Conservation (phyloP, 92 coral and sea anemone genomes). For the Phymanthus crucifer region DNA sequence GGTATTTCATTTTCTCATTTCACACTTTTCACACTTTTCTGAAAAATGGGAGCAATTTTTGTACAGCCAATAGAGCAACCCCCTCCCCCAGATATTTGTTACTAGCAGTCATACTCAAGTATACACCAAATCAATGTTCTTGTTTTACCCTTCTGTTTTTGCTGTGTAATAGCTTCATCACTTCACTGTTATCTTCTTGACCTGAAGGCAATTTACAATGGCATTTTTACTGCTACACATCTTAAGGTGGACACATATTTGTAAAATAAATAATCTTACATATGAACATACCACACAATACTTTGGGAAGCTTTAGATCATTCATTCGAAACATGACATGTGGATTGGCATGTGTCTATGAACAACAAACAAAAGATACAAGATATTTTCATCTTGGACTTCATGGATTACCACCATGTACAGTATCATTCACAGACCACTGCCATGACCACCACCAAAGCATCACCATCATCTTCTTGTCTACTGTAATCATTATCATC, state of each 20-base stretch:
- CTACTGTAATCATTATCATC: no score
- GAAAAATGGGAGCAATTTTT: no score
- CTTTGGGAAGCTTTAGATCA: slow-evolving; percentile 51
- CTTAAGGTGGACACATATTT: background rate
- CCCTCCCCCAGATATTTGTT: no score
- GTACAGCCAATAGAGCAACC: no score
- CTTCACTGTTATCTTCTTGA: background rate
- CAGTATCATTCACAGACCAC: no score
- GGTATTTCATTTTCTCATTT: no score
- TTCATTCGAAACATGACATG: slow-evolving; percentile 37
- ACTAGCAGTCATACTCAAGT: no score
- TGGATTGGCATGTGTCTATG: background rate
- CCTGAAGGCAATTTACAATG: background rate
- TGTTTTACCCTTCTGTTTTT: background rate
- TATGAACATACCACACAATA: slow-evolving; percentile 59
- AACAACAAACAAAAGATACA: background rate
- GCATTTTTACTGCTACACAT: background rate
- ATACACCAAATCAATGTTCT: no score
- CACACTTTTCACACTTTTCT: no score
- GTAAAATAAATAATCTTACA: background rate
- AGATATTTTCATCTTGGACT: background rate
- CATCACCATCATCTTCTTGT: no score
- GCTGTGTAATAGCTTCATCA: background rate
- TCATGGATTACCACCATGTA: background rate
- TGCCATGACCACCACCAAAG: no score